Base-by-base conservation (phyloP, 2,888 invertebrate species). In the Eumerus sabulonum region DNA sequence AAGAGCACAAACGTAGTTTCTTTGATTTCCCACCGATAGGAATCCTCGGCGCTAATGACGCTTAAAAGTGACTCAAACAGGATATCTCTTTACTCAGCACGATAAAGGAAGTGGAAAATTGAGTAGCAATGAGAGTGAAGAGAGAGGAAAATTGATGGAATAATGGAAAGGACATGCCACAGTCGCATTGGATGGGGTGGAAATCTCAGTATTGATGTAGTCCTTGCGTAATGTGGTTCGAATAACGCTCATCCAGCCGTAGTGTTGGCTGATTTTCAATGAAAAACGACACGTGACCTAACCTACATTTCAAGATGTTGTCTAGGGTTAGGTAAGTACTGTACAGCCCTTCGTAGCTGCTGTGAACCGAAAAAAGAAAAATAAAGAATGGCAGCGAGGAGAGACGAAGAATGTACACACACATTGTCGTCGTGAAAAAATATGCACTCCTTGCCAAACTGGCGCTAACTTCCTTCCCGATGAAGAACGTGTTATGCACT, bases 271-370 rank as follows among this genome's bases (percentile, higher is more conserved):
- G n/a, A n/a, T n/a, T n/a, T n/a, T n/a, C n/a, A n/a, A n/a, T n/a
- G n/a, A n/a, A n/a, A n/a, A n/a, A n/a, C n/a, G n/a, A n/a, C n/a
- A 70, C 81, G 66, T 72, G 81, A 81, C 81, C 81, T 81, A 71
- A 71, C 81, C 76, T 71, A 76, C 59, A 71, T 81, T 70, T 62
- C 12, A 13, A 71, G 66, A 71, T 81, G 70, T 71, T 62, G 57
- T 71, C 76, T 63, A 62, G 50, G 59, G 42, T 54, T 62, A 53
- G 76, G 60, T 56, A 62, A 60, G 40, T 36, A 19, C 42, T 72
- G 66, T 47, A 40, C 44, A 50, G 18, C 40, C 18, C 38, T 36
- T 35, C 35, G 36, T 17, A 9, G 9, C 36, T n/a, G n/a, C 11
- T n/a, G 1, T 7, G 27, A n/a, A n/a, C n/a, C n/a, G n/a, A n/a